Evolutionary conservation across 2,888 invertebrate genomes (phyloP), one percentile per base, ranked within the genome.

Genomic region (Drosophila atripex): DNA sequence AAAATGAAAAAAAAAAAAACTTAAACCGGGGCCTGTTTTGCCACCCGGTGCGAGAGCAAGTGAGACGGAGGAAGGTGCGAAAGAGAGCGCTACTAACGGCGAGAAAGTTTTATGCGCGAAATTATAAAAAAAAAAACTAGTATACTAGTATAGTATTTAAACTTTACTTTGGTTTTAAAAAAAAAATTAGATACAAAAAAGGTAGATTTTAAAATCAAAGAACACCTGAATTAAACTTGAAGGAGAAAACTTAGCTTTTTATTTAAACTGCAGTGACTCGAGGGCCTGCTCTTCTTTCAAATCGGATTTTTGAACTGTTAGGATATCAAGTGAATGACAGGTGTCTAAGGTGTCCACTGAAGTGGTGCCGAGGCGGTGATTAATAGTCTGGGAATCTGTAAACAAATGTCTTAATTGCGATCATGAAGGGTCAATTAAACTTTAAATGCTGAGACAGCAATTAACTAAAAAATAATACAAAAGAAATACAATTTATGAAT

Each of bases 11-110:
- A 76, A 73, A 63, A 76, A 51, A 55, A 45, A 59, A 46, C 50
- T 45, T 61, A 70, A 49, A 61, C 45, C 70, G 72, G 71, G 61
- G 70, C 72, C 78, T 72, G 76, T 65, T 77, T 80, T 52, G 51
- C 41, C 49, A 46, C 43, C 49, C 49, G 16, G 23, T 8, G 30
- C 28, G 64, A 18, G 63, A 16, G 49, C 46, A 8, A 56, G 30
- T 30, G 38, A 46, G 39, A 51, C 12, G 30, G 25, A 5, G 11
- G 1, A 5, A 39, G 28, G 25, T 49, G 41, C 43, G 53, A 43
- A 3, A 28, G 32, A 57, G 61, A 32, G 46, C 30, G 45, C 35
- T 2, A 16, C 28, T 11, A 41, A 43, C 9, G 32, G 25, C 58
- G 70, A 68, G 68, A 71, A 43, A 52, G 69, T 60, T 60, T 60